A percentile compares a stretch with the other conserved stretches of the same genome.
Evolutionary conservation across 2,113 vertebrate genomes (phyloP).

Genomic region (Festucalex cinctus): DNA sequence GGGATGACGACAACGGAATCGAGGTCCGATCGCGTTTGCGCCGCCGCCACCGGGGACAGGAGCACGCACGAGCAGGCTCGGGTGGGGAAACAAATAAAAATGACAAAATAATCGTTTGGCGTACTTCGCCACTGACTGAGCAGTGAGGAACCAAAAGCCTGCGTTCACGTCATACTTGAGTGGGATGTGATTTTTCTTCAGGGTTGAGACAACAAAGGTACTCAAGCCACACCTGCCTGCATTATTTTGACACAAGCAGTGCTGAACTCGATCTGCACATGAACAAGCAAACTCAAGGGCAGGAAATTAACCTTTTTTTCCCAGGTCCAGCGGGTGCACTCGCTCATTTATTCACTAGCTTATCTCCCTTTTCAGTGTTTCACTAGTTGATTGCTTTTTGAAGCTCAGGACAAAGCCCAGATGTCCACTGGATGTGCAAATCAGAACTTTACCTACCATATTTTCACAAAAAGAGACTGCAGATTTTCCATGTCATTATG

Average conservation of each 20-base stretch:
- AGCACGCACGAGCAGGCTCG: slow-evolving; percentile 10
- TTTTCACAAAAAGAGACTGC: neutral
- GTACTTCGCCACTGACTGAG: slow-evolving; percentile 7
- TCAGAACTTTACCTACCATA: neutral
- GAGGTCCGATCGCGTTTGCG: slow-evolving; percentile 10
- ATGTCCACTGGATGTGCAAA: neutral
- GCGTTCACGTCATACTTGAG: slow-evolving; percentile 26
- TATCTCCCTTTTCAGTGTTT: slow-evolving; percentile 45
- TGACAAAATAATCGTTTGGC: neutral
- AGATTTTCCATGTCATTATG: neutral
- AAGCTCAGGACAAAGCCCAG: slow-evolving; percentile 24
- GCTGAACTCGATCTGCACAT: slow-evolving; percentile 31
- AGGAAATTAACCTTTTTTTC: slow-evolving; percentile 57
- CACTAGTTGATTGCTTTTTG: slow-evolving; percentile 42
- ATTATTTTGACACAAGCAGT: slow-evolving; percentile 54
- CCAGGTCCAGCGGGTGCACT: slow-evolving; percentile 33
- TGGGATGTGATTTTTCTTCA: slow-evolving; percentile 26
- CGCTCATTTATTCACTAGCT: slow-evolving; percentile 46
- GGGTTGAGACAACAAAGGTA: slow-evolving; percentile 47
- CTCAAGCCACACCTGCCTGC: slow-evolving; percentile 60
- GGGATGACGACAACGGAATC: slow-evolving; percentile 18
- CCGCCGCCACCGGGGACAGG: slow-evolving; percentile 15
- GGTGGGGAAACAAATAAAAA: slow-evolving; percentile 17
- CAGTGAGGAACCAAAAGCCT: slow-evolving; percentile 21
- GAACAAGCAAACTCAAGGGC: slow-evolving; percentile 54